Evolutionary conservation across 2,797 vertebrate species (phyloP).

Genomic region (Paratrypauchen microcephalus): DNA sequence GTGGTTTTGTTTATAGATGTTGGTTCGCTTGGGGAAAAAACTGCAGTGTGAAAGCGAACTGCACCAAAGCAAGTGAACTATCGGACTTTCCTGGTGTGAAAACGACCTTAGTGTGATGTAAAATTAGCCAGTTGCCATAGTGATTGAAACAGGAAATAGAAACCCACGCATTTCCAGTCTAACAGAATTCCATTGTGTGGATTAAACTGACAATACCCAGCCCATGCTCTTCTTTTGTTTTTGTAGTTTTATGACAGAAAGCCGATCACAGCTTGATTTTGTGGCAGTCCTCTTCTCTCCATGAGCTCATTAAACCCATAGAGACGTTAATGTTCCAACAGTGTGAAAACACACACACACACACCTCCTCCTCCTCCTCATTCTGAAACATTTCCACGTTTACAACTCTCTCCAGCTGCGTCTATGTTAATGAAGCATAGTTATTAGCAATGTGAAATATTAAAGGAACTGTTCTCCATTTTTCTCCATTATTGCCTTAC

Average conservation of each 20-base stretch:
- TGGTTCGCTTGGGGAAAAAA: no score
- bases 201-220: not conserved
- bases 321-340: constrained; percentile 14
- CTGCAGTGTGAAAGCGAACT: no score
- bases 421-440: constrained; percentile 23
- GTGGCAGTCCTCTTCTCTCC: constrained; percentile 11
- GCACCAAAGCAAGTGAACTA: no score
- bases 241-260: constrained; percentile 1
- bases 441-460: not conserved
- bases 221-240: not conserved
- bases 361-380: constrained; percentile 16
- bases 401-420: constrained; percentile 2
- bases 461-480: no score
- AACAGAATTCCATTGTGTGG: not conserved
- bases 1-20: no score
- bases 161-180: no score
- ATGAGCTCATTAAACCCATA: constrained; percentile 36
- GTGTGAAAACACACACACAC: no score
- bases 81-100: no score
- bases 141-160: not conserved
- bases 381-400: constrained; percentile 9
- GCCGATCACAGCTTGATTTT: not conserved
- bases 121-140: not conserved
- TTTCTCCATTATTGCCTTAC: no score
- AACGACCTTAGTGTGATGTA: no score